Evolutionary conservation across 2,797 vertebrate species (phyloP).

Genomic region (Myotis planiceps): DNA sequence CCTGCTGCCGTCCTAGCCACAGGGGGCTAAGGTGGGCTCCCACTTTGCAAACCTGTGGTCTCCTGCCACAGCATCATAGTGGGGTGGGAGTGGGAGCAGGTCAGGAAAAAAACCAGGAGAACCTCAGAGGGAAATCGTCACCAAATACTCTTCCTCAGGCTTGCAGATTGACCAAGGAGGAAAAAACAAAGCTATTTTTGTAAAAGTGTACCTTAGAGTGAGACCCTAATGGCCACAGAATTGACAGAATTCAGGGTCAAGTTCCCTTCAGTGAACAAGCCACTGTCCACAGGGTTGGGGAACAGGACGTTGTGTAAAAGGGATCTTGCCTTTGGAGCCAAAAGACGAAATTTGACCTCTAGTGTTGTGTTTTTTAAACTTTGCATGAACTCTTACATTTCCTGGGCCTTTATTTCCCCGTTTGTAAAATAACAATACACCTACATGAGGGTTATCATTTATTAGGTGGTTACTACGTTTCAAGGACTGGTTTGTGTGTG

Average conservation of each 20-base stretch:
- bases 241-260: not conserved
- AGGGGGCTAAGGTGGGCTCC: not conserved
- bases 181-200: not conserved
- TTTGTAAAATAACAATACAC: not conserved
- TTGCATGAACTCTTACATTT: not conserved
- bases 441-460: not conserved
- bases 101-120: not conserved
- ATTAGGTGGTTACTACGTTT: not conserved
- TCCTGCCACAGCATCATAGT: not conserved
- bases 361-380: not conserved
- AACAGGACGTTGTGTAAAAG: not conserved
- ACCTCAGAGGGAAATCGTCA: not conserved
- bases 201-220: not conserved
- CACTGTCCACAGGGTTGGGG: not conserved
- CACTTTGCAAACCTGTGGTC: not conserved
- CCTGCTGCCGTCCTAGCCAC: not conserved
- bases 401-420: not conserved
- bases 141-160: not conserved
- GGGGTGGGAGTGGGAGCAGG: not conserved
- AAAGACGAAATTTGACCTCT: not conserved
- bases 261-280: not conserved
- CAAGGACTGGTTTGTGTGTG: not conserved
- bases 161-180: not conserved
- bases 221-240: not conserved
- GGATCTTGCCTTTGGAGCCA: not conserved